Percentiles rank a stretch among this genome's conserved stretches.
Evolutionary conservation across 2,113 vertebrate species (phyloP).

Genomic region (Antechinus stuartii): DNA sequence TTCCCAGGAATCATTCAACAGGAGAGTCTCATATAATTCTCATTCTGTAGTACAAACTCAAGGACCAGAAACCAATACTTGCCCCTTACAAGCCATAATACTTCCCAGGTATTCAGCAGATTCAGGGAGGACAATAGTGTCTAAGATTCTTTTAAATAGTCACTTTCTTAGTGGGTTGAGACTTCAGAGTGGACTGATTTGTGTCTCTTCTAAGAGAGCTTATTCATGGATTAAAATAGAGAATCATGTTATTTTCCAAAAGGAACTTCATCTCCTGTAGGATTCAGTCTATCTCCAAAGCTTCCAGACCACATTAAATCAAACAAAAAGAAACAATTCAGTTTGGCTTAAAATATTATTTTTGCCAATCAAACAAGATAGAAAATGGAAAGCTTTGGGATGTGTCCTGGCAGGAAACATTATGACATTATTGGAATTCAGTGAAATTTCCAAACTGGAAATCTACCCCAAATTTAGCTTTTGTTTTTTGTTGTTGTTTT

Average conservation of each 20-base stretch:
- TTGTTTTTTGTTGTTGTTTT: background rate
- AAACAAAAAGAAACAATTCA: constrained; percentile 49
- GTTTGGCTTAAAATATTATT: constrained; percentile 45
- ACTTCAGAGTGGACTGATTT: background rate
- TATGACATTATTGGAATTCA: constrained; percentile 43
- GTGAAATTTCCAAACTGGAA: constrained; percentile 54
- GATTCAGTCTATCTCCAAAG: constrained; percentile 25
- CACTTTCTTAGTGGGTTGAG: background rate
- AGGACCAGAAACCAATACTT: constrained; percentile 48
- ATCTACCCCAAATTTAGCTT: constrained; percentile 61
- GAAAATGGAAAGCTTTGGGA: constrained; percentile 51
- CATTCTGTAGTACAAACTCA: constrained; percentile 5
- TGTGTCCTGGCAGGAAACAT: constrained; percentile 30
- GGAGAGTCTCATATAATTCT: background rate
- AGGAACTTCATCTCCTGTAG: constrained; percentile 4
- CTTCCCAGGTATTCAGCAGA: constrained; percentile 24
- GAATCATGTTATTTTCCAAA: background rate
- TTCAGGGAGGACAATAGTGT: background rate
- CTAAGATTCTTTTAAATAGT: constrained; percentile 24
- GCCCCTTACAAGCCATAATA: constrained; percentile 46
- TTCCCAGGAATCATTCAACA: background rate
- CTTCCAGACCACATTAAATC: constrained; percentile 1
- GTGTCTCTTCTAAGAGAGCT: background rate
- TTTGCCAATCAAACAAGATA: constrained; percentile 69
- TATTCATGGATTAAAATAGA: background rate